A percentile compares a stretch with the other conserved stretches of the same genome.
phyloP scores from a whole-genome alignment of 1,140 invertebrate species.

The Drosophila melanogaster region Release_6_plus_ISO1_MT NT_037436.4:15135001-15135500 shows the following conservation, averaged over 20 bases:
- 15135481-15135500: not conserved
- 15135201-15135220: slow-evolving; percentile 70
- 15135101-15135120: slow-evolving; percentile 54
- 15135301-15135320: too few relatives aligned
- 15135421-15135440: too few relatives aligned
- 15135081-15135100: slow-evolving; percentile 52
- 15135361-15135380: not conserved
- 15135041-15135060: slow-evolving; percentile 49
- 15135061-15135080: slow-evolving; percentile 73
- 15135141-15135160: slow-evolving; percentile 68
- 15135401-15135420: too few relatives aligned
- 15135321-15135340: too few relatives aligned
- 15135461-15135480: not conserved
- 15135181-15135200: slow-evolving; percentile 34
- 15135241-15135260: not conserved
- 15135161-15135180: slow-evolving; percentile 67
- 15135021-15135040: slow-evolving; percentile 41
- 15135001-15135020: slow-evolving; percentile 55
- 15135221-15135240: slow-evolving; percentile 6
- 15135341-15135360: not conserved
- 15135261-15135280: not conserved
- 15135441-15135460: not conserved
- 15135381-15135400: not conserved
- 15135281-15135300: too few relatives aligned
- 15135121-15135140: slow-evolving; percentile 78